phyloP scores from a whole-genome alignment of 2,888 invertebrate genomes.

The Sphaerophoria rueppellii region DNA sequence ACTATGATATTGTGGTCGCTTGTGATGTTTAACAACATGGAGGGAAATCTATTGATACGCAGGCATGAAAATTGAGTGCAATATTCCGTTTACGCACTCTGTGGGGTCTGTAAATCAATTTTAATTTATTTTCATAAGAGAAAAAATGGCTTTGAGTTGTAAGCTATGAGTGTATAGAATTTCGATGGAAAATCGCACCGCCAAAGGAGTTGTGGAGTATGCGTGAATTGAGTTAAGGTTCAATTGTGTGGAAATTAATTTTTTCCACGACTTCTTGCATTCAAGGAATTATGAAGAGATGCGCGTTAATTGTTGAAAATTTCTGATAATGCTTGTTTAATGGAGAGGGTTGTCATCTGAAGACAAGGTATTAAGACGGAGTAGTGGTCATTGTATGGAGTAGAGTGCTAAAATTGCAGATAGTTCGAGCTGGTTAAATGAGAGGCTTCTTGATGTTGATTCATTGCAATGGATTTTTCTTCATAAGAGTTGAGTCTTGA shows the following conservation, averaged over 20 bases:
- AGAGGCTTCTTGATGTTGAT: too few species aligned
- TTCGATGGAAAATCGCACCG: slow-evolving; percentile 24
- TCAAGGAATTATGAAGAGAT: slow-evolving; percentile 24
- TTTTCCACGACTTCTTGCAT: slow-evolving; percentile 19
- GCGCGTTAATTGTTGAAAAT: slow-evolving; percentile 41
- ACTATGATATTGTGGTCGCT: slow-evolving; percentile 61
- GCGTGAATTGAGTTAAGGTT: slow-evolving; percentile 11
- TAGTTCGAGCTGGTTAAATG: too few species aligned
- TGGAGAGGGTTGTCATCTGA: too few species aligned
- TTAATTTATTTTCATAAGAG: slow-evolving; percentile 28
- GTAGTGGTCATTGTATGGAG: too few species aligned
- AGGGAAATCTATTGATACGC: slow-evolving; percentile 71
- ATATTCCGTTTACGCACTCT: neutral
- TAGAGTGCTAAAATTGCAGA: too few species aligned
- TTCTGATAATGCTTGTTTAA: neutral
- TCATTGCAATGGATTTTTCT: too few species aligned
- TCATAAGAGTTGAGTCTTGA: too few species aligned
- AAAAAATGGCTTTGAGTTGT: slow-evolving; percentile 46
- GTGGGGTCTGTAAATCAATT: slow-evolving; percentile 62
- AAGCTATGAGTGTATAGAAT: neutral
- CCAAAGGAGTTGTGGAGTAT: slow-evolving; percentile 19
- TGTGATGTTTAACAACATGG: slow-evolving; percentile 44
- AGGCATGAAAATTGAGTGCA: slow-evolving; percentile 41
- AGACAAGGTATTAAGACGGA: too few species aligned
- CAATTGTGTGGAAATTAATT: slow-evolving; percentile 58